These are phyloP conservation scores for Phengaris alcon DNA, from an alignment of 2,888 invertebrate genomes.

Conservation along the genomic window DNA sequence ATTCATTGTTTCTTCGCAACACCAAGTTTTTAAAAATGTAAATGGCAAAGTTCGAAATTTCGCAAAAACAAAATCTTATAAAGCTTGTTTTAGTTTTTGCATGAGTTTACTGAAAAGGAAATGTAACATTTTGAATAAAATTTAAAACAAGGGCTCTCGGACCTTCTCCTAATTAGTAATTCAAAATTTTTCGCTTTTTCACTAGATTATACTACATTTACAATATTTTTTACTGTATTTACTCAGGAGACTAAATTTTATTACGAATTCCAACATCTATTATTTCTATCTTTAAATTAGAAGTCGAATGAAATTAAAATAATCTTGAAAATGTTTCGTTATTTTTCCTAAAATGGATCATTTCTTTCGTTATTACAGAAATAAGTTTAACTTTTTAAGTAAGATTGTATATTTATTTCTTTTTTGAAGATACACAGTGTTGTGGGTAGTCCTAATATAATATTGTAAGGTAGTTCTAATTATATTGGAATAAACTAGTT, in stretches of 20 bases:
- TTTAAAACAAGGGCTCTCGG: neutral
- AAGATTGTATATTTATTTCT: too few species aligned
- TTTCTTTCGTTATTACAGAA: too few species aligned
- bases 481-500: too few species aligned
- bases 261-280: neutral
- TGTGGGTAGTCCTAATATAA: too few species aligned
- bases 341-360: too few species aligned
- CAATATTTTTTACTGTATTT: neutral
- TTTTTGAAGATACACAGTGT: too few species aligned
- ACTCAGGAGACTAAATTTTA: neutral
- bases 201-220: neutral
- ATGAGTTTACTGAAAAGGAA: neutral
- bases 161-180: neutral
- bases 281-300: neutral
- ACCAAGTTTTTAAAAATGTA: neutral
- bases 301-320: neutral
- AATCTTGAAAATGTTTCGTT: too few species aligned
- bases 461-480: too few species aligned
- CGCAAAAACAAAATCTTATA: neutral
- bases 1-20: conserved; percentile 8
- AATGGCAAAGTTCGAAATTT: neutral
- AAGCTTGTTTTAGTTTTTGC: neutral
- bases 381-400: too few species aligned
- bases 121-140: neutral
- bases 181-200: neutral